Conservation (phyloP, 2,113 vertebrate species). For the Otocyon megalotis region DNA sequence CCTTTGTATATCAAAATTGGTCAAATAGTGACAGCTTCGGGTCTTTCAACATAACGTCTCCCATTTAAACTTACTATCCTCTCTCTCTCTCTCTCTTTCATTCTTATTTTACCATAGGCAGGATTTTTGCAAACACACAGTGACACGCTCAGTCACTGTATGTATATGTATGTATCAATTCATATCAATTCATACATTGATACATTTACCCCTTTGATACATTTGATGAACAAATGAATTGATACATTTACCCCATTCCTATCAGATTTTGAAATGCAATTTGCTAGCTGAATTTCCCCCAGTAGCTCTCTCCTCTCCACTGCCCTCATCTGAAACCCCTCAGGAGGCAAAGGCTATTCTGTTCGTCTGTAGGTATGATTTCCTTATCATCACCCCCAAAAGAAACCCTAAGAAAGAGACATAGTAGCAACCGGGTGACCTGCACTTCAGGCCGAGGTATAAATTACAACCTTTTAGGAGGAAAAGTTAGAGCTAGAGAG, state of each 20-base stretch:
- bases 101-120: neutral
- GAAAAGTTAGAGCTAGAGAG: neutral
- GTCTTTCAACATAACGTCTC: neutral
- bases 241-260: neutral
- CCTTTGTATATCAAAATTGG: neutral
- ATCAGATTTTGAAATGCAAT: neutral
- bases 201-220: neutral
- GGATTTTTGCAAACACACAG: neutral
- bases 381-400: neutral
- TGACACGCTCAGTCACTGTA: no score
- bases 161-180: no score
- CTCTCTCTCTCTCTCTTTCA: neutral
- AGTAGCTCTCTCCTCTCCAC: neutral
- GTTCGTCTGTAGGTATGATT: neutral
- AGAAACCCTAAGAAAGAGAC: constrained; percentile 27
- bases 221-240: no score
- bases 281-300: neutral
- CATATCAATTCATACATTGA: neutral
- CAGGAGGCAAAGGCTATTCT: neutral
- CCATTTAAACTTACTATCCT: neutral
- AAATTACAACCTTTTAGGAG: neutral
- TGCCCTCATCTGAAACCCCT: neutral
- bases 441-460: neutral
- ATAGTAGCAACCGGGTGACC: neutral
- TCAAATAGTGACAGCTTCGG: neutral